Base-by-base conservation (phyloP, 2,113 vertebrate species). In the Lethenteron reissneri region DNA sequence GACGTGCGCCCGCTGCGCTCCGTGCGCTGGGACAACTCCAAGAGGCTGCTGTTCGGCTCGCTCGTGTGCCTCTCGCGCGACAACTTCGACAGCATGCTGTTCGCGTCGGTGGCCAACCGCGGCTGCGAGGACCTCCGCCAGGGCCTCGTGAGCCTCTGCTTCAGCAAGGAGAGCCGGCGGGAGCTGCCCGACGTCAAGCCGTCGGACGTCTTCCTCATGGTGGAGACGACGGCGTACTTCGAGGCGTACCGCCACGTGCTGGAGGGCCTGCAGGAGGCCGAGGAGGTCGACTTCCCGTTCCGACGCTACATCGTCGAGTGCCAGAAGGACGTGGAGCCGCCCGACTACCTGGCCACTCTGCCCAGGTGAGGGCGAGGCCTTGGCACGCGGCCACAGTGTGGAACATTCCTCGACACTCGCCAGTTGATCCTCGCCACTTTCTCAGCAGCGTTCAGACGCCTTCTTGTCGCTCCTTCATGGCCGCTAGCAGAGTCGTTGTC, bases 11-110 rank as follows among this genome's bases (percentile, higher is more conserved):
- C 58, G 25, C 58, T 76, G 8, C 64, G 64, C 79, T 88, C 79
- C 79, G 84, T 97, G 58, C 82, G 84, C 2, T 97, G 92, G 90
- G 79, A 88, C 77, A 91, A 91, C 78, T 94, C 90, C 4, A 97
- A 90, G 77, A 79, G 89, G 14, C 76, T 97, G 71, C 76, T 97
- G 0, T 96, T 85, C 64, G 91, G 92, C 15, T 96, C 91, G 9
- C 78, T 97, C 73, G 82, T 97, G 58, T 95, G 90, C 78, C 80
- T 96, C 81, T 94, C 91, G 12, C 83, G 81, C 76, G 88, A 97
- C 75, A 79, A 83, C 73, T 97, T 96, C 76, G 82, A 91, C 78
- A 89, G 80, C 1, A 86, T 90, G 75, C 82, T 97, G 69, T 97
- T 87, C 78, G 92, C 90, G 57, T 89, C 86, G 0, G 86, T 97